Evolutionary conservation across 2,888 invertebrate genomes (phyloP), one percentile per base, ranked within the genome.

Genomic region (Drosophila suboccidentalis): DNA sequence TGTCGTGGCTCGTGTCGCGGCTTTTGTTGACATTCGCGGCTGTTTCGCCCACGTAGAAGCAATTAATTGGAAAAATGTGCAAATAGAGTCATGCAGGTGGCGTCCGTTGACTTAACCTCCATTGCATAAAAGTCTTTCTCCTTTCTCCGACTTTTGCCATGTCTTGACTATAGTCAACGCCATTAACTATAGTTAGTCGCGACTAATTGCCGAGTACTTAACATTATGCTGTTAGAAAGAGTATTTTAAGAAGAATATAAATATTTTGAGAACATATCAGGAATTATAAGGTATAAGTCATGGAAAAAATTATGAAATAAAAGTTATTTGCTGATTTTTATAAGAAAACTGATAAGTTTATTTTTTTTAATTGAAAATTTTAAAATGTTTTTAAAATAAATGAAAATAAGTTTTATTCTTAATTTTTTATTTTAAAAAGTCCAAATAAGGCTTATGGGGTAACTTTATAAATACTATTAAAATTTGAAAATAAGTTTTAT

Each of bases 21-120:
- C 83, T 68, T 82, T 86, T 84, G 84, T 87, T 84, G 88, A 86
- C 83, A 78, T 64, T 78, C 73, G 77, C 73, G 71, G 72, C 49
- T 53, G 70, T 58, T 64, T 60, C 49, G 65, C 70, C 71, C 87
- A 87, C 87, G 87, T 87, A 78, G 76, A 80, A 72, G 87, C 87
- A 86, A 87, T 87, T 87, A 87, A 89, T 87, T 87, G 86, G 87
- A 87, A 86, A 86, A 87, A 89, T 87, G 87, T 75, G 85, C 87
- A 86, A 86, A 86, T 86, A 86, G 77, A 84, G 79, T 69, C 59
- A 59, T 69, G 74, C 78, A 78, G 78, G 74, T 76, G 76, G 68
- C 78, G 43, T 63, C 74, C 75, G 81, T 88, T 74, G 84, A 78
- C 89, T 83, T 85, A 88, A 86, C 89, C 86, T 80, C 69, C 59